These are phyloP conservation scores for Urocynchramus pylzowi DNA, from an alignment of 2,113 vertebrate species.

Conservation along the genomic window DNA sequence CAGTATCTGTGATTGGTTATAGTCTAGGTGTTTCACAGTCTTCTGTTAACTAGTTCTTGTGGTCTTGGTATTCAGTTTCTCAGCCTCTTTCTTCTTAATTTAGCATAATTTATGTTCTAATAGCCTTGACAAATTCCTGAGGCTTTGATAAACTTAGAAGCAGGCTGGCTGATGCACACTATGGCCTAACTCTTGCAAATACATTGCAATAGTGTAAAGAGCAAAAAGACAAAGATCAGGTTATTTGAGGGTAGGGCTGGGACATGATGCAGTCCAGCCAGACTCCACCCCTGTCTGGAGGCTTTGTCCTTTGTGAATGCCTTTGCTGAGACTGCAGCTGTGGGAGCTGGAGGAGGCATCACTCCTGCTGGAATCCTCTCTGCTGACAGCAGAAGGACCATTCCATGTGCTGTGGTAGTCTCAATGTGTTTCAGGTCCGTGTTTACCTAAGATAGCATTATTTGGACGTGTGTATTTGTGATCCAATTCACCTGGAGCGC, in stretches of 20 bases:
- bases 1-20: not conserved
- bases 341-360: not conserved
- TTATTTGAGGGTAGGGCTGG: not conserved
- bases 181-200: not conserved
- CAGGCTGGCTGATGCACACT: not conserved
- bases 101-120: not conserved
- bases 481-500: slow-evolving; percentile 24
- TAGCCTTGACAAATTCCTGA: not conserved
- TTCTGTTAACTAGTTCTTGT: not conserved
- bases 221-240: not conserved
- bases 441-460: slow-evolving; percentile 11
- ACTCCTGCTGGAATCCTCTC: not conserved
- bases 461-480: slow-evolving; percentile 1
- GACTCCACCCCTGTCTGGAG: not conserved
- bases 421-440: not conserved
- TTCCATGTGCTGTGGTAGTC: not conserved
- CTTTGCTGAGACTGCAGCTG: not conserved
- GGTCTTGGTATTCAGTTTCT: not conserved
- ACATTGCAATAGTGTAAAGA: not conserved
- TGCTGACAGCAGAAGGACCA: not conserved
- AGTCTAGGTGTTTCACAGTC: not conserved
- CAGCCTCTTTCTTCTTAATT: not conserved
- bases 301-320: not conserved
- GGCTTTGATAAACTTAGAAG: not conserved
- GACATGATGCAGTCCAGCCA: not conserved